Evolutionary conservation across 2,113 vertebrate genomes (phyloP).

Genomic region (Catharus bicknelli): DNA sequence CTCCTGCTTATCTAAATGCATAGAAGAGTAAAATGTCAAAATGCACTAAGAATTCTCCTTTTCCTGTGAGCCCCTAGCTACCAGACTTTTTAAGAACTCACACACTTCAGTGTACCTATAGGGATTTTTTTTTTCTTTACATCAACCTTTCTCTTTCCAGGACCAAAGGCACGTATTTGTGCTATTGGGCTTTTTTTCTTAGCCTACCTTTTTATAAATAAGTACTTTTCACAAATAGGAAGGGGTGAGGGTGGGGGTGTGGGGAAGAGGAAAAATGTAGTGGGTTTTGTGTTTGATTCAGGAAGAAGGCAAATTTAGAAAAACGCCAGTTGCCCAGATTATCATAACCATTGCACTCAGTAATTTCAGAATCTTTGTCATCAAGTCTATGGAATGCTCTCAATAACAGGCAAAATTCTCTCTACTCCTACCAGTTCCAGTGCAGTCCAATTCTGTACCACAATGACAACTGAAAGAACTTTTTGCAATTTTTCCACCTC

Average conservation of each 20-base stretch:
- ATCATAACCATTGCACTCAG: not conserved
- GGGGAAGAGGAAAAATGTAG: too few species aligned
- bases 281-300: not conserved
- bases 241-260: accelerated
- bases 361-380: not conserved
- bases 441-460: not conserved
- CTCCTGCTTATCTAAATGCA: not conserved
- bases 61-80: not conserved
- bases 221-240: not conserved
- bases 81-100: not conserved
- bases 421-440: not conserved
- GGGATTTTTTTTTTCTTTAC: not conserved
- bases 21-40: not conserved
- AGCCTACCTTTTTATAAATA: not conserved
- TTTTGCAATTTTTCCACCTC: not conserved
- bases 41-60: not conserved
- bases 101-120: not conserved
- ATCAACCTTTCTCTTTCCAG: not conserved
- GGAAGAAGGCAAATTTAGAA: not conserved
- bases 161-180: not conserved
- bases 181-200: not conserved
- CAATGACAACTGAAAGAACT: not conserved
- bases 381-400: not conserved
- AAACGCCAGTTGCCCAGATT: not conserved
- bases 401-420: not conserved